Base-by-base conservation (phyloP, 2,888 invertebrate species). In the Diploptera punctata region DNA sequence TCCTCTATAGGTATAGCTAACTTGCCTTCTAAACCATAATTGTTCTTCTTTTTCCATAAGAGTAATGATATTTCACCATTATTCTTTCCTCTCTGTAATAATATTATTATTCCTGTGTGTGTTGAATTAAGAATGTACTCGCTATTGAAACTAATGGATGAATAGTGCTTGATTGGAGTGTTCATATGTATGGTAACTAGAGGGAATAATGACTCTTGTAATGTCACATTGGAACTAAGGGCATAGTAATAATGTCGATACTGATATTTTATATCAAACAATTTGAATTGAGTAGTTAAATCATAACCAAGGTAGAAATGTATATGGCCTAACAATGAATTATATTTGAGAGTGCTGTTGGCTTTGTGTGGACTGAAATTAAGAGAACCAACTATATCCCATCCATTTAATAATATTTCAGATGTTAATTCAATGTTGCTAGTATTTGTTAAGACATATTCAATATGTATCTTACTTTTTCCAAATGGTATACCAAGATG, bases 81-180 rank as follows among this genome's bases (percentile, higher is more conserved):
- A n/a, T 16, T 43, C 7, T 47, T 21, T 16, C 47, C 65, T 26
- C 10, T 65, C 29, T 65, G 44, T 26, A 44, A 24, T 2, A 65
- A 19, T 44, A 65, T 65, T 26, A 44, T 65, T 3, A 65, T 44
- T 26, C 65, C 65, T n/a, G 44, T 65, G 9, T 65, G 44, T n/a
- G 44, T 47, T n/a, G 65, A 9, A 47, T 24, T 47, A 9, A 26
- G 10, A 13, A 24, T 44, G 29, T 65, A 44, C n/a, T 47, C 26
- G n/a, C 24, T 65, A 26, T 26, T 65, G 10, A 21, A 7, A 18
- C 10, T 18, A 26, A 65, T 9, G 3, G 38, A n/a, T 18, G 44
- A 44, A 18, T 26, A 65, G 24, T 65, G 21, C 24, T 38, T 65
- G 3, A 65, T 1, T 1, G 65, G 65, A n/a, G 65, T 65, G 5